A percentile compares a stretch with the other conserved stretches of the same genome.
phyloP scores from a whole-genome alignment of 2,113 vertebrate species.

The Chelonoidis abingdonii region DNA sequence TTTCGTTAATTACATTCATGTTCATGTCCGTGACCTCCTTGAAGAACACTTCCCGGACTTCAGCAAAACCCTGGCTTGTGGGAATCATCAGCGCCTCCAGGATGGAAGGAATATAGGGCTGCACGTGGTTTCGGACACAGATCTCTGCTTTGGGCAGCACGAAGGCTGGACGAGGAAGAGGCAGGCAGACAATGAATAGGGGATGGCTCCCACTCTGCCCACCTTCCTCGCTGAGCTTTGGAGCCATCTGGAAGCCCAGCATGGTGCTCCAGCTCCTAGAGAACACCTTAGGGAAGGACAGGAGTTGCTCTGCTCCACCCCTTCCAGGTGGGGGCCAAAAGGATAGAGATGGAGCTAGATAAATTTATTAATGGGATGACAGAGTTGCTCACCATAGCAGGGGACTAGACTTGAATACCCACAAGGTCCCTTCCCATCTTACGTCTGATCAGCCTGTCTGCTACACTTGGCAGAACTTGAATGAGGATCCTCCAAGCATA shows the following conservation, averaged over 20 bases:
- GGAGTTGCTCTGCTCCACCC: neutral
- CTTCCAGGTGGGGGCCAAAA: neutral
- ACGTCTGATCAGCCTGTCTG: neutral
- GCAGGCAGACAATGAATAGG: accelerated
- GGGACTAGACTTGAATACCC: neutral
- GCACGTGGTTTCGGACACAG: conserved; percentile 88
- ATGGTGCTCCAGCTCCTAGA: neutral
- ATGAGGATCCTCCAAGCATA: too few species aligned
- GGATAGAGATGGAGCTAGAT: neutral
- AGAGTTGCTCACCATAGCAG: neutral
- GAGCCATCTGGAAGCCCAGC: neutral
- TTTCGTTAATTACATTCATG: conserved; percentile 92
- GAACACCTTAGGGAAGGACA: neutral
- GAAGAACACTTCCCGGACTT: conserved; percentile 94
- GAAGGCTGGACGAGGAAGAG: conserved; percentile 76
- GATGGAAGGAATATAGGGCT: conserved; percentile 95
- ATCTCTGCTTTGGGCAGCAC: conserved; percentile 92
- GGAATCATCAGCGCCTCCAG: conserved; percentile 97
- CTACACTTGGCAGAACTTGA: neutral
- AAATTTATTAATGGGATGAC: neutral
- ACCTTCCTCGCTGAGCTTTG: neutral
- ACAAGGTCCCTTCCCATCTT: neutral
- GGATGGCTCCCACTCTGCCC: neutral
- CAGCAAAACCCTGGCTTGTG: conserved; percentile 94
- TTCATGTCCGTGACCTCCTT: conserved; percentile 94